Evolutionary conservation across 2,888 invertebrate genomes (phyloP).

Genomic region (Dolichomitus sp.): DNA sequence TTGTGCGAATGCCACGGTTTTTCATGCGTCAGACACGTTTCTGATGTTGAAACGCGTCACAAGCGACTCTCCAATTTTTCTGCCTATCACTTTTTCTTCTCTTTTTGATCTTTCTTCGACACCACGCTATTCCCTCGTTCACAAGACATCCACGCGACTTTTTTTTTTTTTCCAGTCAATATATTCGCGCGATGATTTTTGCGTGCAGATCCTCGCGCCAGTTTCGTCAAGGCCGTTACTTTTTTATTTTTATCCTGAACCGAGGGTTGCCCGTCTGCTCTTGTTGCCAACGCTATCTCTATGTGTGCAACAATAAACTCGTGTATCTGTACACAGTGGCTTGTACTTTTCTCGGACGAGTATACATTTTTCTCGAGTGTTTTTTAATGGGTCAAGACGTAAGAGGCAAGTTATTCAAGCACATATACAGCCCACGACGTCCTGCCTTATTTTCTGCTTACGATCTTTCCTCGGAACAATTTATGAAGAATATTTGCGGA

Average conservation of each 20-base stretch:
- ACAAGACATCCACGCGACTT: neutral
- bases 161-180: conserved; percentile 9
- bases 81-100: neutral
- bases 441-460: neutral
- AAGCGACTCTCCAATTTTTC: conserved; percentile 12
- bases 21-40: neutral
- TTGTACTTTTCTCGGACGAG: neutral
- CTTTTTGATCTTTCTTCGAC: neutral
- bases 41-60: neutral
- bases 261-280: conserved; percentile 1
- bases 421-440: neutral
- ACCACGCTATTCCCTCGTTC: neutral
- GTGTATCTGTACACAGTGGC: neutral
- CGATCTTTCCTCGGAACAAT: conserved; percentile 17
- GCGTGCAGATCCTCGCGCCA: conserved; percentile 8
- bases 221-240: conserved; percentile 28
- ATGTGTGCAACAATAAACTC: neutral
- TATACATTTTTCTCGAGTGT: neutral
- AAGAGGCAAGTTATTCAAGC: neutral
- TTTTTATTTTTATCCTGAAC: conserved; percentile 37
- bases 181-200: conserved; percentile 6
- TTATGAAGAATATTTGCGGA: neutral
- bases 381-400: neutral
- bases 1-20: neutral
- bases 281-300: neutral